Conservation (phyloP, 2,888 invertebrate genomes). For the Synergus laeviventris region DNA sequence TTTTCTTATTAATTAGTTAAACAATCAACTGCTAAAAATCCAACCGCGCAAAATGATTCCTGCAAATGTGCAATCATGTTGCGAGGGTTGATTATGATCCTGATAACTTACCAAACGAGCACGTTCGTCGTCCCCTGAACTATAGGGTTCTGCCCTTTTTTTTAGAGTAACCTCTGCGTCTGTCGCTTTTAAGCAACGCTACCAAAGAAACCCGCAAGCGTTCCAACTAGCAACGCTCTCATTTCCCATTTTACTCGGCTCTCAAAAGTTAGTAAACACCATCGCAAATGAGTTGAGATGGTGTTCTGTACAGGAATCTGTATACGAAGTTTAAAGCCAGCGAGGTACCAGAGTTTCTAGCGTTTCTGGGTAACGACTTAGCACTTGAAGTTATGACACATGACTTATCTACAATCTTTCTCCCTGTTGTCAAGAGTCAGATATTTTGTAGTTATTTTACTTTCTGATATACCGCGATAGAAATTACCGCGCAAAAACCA, state of each 20-base stretch:
- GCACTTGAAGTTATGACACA: slow-evolving; percentile 47
- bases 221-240: neutral
- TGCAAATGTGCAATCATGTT: slow-evolving; percentile 56
- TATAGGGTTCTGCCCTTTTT: neutral
- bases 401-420: slow-evolving; percentile 44
- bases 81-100: slow-evolving; percentile 46
- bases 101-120: slow-evolving; percentile 50
- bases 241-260: slow-evolving; percentile 11
- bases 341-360: neutral
- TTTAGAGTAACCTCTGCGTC: slow-evolving; percentile 14
- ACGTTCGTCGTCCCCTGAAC: slow-evolving; percentile 53
- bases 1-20: slow-evolving; percentile 62
- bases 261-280: neutral
- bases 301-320: slow-evolving; percentile 50
- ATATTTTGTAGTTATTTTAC: slow-evolving; percentile 53
- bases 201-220: slow-evolving; percentile 46
- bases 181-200: slow-evolving; percentile 39
- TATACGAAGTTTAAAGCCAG: slow-evolving; percentile 53
- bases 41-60: slow-evolving; percentile 60
- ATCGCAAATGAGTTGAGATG: slow-evolving; percentile 1
- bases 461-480: slow-evolving; percentile 44
- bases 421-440: slow-evolving; percentile 47
- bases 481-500: neutral
- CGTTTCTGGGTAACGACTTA: slow-evolving; percentile 44
- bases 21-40: slow-evolving; percentile 59